Base-by-base conservation (phyloP, 2,888 invertebrate genomes). In the Epirrhoe tristata region DNA sequence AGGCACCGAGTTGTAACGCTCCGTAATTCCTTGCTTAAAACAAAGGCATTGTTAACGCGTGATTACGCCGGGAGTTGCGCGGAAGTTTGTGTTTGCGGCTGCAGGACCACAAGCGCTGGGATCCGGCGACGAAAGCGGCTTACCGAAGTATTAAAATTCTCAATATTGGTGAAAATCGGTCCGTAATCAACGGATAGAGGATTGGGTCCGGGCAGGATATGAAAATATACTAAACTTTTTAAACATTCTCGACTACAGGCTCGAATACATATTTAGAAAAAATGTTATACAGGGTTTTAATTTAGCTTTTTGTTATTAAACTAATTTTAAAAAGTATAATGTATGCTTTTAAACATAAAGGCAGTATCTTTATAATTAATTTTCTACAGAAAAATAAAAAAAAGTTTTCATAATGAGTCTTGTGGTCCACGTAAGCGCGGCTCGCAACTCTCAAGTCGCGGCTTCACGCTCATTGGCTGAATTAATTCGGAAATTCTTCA, bases 401-500 rank as follows among this genome's bases (percentile, higher is more conserved):
- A 14, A 48, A 0, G 6, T 16, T 48, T 6, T 48, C 16, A n/a
- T 1, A 48, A 6, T 48, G 14, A 14, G 48, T 46, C 55, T 52
- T 67, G 67, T 67, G 46, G 32, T 50, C 57, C n/a, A n/a, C n/a
- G n/a, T n/a, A n/a, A n/a, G n/a, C 51, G 3, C 52, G 32, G 16
- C 43, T 32, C n/a, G 34, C 36, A 6, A 46, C 10, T 61, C 17
- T 6, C 53, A 39, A 61, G 54, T 17, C 10, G 57, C 36, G 61
- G 52, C 34, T 63, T 63, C 43, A 50, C 66, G 62, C 54, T 67
- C 64, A 69, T 64, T 65, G 68, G 58, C 43, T 64, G 43, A 51
- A 58, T 63, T 70, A 52, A 73, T 73, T 70, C 64, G 61, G 51
- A 72, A 67, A 69, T 67, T 65, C 64, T 74, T 70, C 66, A 71